Percentiles rank a stretch among this genome's conserved stretches.
These are phyloP conservation scores for Syncerus caffer DNA, from an alignment of 2,797 vertebrate species.

Conservation along the genomic window DNA sequence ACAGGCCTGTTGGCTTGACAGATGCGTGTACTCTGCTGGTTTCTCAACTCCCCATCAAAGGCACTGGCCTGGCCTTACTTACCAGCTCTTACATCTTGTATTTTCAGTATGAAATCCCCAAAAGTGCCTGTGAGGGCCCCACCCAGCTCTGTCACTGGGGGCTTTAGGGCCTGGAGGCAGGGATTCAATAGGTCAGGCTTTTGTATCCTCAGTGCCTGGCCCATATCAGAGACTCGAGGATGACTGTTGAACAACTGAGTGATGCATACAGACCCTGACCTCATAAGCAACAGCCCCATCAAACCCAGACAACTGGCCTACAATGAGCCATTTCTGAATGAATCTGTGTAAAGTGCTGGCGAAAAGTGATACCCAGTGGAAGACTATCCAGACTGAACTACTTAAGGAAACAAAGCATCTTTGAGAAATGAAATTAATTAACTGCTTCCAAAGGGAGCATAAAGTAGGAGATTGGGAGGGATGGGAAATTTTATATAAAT, in stretches of 20 bases:
- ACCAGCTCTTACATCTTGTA: background rate
- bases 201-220: background rate
- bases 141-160: background rate
- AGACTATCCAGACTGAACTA: conserved; percentile 69
- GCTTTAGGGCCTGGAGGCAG: background rate
- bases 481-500: conserved; percentile 47
- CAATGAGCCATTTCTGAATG: conserved; percentile 55
- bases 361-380: conserved; percentile 70
- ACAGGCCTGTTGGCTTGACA: conserved; percentile 22
- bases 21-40: background rate
- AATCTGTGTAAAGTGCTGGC: conserved; percentile 2
- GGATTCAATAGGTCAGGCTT: background rate
- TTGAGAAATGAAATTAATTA: conserved; percentile 77
- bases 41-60: background rate
- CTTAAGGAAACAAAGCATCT: conserved; percentile 75
- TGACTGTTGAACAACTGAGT: background rate
- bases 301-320: conserved; percentile 50
- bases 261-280: conserved; percentile 45
- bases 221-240: background rate
- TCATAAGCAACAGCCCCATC: conserved; percentile 46
- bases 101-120: background rate
- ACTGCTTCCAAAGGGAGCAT: conserved; percentile 71
- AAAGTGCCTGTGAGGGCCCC: background rate
- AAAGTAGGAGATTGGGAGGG: conserved; percentile 50
- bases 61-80: background rate